Conservation (phyloP, 2,888 invertebrate genomes). For the Orthosia cruda region DNA sequence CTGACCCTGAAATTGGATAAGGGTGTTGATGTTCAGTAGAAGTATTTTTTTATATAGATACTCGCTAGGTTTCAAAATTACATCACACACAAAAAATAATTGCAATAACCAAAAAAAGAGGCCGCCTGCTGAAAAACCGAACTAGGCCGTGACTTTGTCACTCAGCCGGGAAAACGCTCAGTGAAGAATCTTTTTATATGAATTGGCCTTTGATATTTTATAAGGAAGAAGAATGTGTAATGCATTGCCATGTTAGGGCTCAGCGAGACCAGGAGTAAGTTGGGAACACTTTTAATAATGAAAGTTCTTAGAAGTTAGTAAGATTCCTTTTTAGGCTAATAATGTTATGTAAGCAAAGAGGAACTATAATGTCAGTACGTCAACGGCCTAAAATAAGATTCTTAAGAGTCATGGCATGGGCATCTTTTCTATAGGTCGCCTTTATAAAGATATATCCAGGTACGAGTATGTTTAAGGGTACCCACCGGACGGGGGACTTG, state of each 20-base stretch:
- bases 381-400: background rate
- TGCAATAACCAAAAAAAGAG: background rate
- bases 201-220: constrained; percentile 49
- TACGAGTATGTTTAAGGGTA: too few species aligned
- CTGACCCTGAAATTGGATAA: too few species aligned
- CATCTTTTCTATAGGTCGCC: too few species aligned
- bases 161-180: constrained; percentile 19
- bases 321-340: constrained; percentile 39
- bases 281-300: constrained; percentile 61
- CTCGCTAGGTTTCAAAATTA: too few species aligned
- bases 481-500: too few species aligned
- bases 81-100: too few species aligned
- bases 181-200: constrained; percentile 50
- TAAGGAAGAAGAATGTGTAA: constrained; percentile 49
- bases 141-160: constrained; percentile 35
- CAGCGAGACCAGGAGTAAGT: constrained; percentile 31
- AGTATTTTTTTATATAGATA: too few species aligned
- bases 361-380: constrained; percentile 5
- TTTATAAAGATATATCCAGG: too few species aligned
- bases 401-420: too few species aligned
- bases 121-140: constrained; percentile 6
- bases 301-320: constrained; percentile 53
- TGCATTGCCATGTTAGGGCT: constrained; percentile 28
- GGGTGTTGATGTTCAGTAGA: too few species aligned
- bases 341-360: constrained; percentile 45